A percentile compares a stretch with the other conserved stretches of the same genome.
phyloP scores from a whole-genome alignment of 2,113 vertebrate species.

The Pao palembangensis region DNA sequence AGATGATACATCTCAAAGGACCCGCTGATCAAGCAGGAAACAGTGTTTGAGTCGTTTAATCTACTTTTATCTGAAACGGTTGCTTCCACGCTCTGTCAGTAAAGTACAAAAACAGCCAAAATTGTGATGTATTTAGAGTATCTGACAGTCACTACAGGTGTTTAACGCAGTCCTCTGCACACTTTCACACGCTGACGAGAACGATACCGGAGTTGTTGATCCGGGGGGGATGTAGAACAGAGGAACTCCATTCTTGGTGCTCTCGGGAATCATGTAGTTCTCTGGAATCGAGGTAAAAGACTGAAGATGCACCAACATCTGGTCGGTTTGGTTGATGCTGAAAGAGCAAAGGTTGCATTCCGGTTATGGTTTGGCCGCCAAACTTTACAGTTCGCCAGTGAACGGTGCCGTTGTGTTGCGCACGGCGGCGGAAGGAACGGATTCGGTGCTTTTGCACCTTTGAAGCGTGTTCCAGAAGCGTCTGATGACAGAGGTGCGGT shows the following conservation, averaged over 20 bases:
- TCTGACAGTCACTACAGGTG: no score
- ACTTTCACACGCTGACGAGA: neutral
- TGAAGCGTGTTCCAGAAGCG: slow-evolving; percentile 98
- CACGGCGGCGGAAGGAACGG: neutral
- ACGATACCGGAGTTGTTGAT: slow-evolving; percentile 87
- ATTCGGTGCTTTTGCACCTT: slow-evolving; percentile 73
- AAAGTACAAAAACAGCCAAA: no score
- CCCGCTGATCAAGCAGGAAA: no score
- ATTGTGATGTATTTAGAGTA: no score
- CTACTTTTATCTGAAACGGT: no score
- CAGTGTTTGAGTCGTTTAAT: no score
- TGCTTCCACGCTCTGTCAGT: no score
- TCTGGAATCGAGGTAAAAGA: slow-evolving; percentile 94
- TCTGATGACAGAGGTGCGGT: slow-evolving; percentile 93
- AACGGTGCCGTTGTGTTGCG: neutral
- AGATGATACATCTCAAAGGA: no score
- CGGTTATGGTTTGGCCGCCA: no score
- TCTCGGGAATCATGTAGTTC: slow-evolving; percentile 96
- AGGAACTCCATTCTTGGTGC: slow-evolving; percentile 95
- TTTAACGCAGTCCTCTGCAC: no score
- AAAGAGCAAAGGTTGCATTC: slow-evolving; percentile 28
- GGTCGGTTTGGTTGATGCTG: slow-evolving; percentile 98
- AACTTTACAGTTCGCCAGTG: neutral
- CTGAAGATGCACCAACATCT: slow-evolving; percentile 97
- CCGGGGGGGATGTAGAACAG: slow-evolving; percentile 98